Conservation (phyloP, 2,797 vertebrate species). For the Pygocentrus nattereri region DNA sequence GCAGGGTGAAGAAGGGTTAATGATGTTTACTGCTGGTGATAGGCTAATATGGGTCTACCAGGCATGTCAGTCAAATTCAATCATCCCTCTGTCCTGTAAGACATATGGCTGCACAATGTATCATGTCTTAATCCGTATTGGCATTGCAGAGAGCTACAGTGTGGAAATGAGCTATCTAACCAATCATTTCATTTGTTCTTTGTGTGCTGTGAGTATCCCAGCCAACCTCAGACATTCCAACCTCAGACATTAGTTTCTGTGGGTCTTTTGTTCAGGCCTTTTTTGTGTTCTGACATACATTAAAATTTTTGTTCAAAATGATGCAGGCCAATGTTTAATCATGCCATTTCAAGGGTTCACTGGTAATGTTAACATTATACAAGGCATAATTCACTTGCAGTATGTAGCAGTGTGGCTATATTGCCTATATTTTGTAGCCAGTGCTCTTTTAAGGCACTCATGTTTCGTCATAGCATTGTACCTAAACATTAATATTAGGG, state of each 20-base stretch:
- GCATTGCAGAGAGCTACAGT: not conserved
- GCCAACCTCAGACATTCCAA: not conserved
- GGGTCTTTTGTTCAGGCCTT: not conserved
- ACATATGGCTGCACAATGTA: slow-evolving; percentile 13
- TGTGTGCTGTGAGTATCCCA: too few species aligned
- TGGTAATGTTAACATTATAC: too few species aligned
- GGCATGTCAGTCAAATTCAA: slow-evolving; percentile 62
- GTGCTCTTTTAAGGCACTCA: not conserved
- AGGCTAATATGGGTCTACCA: slow-evolving; percentile 48
- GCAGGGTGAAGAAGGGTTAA: slow-evolving; percentile 59
- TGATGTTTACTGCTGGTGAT: slow-evolving; percentile 43
- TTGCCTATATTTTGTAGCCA: not conserved
- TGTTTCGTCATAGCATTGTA: too few species aligned
- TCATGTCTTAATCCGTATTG: slow-evolving; percentile 28
- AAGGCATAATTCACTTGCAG: not conserved
- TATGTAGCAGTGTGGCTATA: too few species aligned
- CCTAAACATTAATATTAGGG: too few species aligned
- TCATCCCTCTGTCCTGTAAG: slow-evolving; percentile 34
- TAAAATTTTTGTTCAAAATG: not conserved
- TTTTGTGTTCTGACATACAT: not conserved
- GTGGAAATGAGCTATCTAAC: not conserved
- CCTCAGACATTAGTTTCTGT: not conserved
- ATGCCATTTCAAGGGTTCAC: not conserved
- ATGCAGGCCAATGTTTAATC: not conserved
- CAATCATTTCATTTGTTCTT: not conserved